Evolutionary conservation across 2,797 vertebrate genomes (phyloP).

Genomic region (Poeciliopsis paucimaculata): DNA sequence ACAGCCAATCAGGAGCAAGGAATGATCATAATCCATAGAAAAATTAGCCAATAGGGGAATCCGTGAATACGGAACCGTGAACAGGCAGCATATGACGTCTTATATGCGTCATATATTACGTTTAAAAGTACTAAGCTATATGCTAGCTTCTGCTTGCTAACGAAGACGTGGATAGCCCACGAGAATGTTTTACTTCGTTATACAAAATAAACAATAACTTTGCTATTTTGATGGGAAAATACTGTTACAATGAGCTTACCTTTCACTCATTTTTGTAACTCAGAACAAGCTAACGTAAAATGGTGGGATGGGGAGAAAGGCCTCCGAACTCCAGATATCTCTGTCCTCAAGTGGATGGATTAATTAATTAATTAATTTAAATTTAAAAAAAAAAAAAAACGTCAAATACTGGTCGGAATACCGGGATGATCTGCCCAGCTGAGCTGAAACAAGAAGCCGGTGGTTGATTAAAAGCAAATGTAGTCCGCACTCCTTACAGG

Average conservation of each 20-base stretch:
- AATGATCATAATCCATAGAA: too few species aligned
- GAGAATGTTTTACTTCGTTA: background rate
- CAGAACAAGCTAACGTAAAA: background rate
- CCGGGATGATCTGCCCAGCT: background rate
- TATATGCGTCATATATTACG: background rate
- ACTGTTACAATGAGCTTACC: background rate
- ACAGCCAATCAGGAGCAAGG: too few species aligned
- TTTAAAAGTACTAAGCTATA: background rate
- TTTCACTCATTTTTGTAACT: background rate
- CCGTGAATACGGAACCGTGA: too few species aligned
- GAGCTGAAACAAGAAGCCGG: background rate
- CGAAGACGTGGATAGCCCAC: background rate
- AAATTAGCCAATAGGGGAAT: too few species aligned
- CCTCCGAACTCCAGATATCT: too few species aligned
- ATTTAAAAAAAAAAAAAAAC: too few species aligned
- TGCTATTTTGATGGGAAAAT: background rate
- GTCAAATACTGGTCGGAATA: background rate
- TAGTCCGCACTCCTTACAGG: too few species aligned
- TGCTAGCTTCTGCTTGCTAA: background rate
- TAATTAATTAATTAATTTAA: too few species aligned
- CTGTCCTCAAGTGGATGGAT: too few species aligned
- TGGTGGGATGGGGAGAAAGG: too few species aligned
- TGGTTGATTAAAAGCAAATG: background rate
- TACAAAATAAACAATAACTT: background rate
- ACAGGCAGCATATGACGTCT: background rate